A percentile compares a stretch with the other conserved stretches of the same genome.
Conservation (phyloP, 2,888 invertebrate species). For the Zaprionus obscuricornis region DNA sequence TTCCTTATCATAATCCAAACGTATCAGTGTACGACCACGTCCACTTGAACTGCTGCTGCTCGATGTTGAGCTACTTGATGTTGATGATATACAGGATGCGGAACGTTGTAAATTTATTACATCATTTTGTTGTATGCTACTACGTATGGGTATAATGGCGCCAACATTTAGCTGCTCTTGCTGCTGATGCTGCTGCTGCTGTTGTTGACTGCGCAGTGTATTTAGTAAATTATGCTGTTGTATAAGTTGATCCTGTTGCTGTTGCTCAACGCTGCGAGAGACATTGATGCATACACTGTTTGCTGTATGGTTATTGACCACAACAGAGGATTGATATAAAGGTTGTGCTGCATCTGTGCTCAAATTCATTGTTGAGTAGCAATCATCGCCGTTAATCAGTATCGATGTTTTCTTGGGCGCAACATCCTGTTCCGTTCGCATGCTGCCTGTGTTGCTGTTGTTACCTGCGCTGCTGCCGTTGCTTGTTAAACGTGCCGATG, state of each 20-base stretch:
- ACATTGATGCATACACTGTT: slow-evolving; percentile 87
- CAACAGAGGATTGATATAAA: slow-evolving; percentile 89
- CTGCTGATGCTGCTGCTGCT: slow-evolving; percentile 19
- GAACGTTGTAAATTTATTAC: slow-evolving; percentile 77
- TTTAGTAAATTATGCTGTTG: slow-evolving; percentile 82
- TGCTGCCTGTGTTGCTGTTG: too few relatives aligned
- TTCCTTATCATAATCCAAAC: slow-evolving; percentile 81
- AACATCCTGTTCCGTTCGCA: slow-evolving; percentile 34
- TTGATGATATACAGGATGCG: slow-evolving; percentile 80
- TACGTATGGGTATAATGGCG: slow-evolving; percentile 84
- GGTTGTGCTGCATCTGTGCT: slow-evolving; percentile 86
- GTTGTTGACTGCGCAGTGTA: slow-evolving; percentile 77
- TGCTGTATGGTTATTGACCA: slow-evolving; percentile 85
- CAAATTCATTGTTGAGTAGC: slow-evolving; percentile 90
- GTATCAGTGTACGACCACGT: slow-evolving; percentile 81
- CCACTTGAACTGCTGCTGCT: slow-evolving; percentile 71
- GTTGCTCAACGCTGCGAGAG: slow-evolving; percentile 78
- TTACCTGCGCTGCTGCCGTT: not conserved
- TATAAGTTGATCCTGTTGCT: slow-evolving; percentile 55
- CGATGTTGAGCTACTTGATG: slow-evolving; percentile 71
- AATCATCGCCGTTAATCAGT: slow-evolving; percentile 89
- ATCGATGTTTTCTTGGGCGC: slow-evolving; percentile 88
- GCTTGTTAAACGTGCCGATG: not conserved
- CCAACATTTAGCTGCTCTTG: slow-evolving; percentile 50
- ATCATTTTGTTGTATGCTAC: slow-evolving; percentile 55